Evolutionary conservation across 2,888 invertebrate genomes (phyloP).

Genomic region (Opisthograptis luteolata): DNA sequence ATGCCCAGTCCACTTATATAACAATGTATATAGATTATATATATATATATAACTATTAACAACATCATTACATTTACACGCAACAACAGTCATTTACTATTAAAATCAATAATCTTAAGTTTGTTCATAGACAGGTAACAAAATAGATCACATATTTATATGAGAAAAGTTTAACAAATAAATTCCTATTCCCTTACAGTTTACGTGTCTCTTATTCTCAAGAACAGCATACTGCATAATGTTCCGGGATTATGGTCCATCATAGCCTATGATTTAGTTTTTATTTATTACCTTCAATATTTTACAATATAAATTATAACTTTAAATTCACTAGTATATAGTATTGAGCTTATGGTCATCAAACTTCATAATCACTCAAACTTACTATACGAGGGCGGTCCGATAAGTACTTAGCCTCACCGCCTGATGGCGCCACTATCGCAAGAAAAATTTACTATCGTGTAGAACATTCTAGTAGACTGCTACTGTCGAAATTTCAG

Average conservation of each 20-base stretch:
- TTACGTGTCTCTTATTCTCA: background rate
- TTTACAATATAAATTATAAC: background rate
- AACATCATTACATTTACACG: slow-evolving; percentile 41
- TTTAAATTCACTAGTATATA: too few species aligned
- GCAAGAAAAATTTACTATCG: too few species aligned
- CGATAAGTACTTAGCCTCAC: too few species aligned
- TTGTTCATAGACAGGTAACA: slow-evolving; percentile 28
- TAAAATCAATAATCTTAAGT: slow-evolving; percentile 23
- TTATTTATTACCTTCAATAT: background rate
- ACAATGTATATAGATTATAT: slow-evolving; percentile 36
- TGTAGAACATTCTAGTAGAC: too few species aligned
- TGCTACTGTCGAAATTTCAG: too few species aligned
- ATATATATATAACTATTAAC: slow-evolving; percentile 47
- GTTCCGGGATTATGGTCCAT: background rate
- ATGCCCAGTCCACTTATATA: slow-evolving; percentile 60
- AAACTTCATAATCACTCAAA: too few species aligned
- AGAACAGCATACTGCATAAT: background rate
- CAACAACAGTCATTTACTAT: slow-evolving; percentile 34
- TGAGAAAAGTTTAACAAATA: slow-evolving; percentile 5
- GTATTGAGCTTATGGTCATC: too few species aligned
- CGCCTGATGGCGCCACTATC: too few species aligned
- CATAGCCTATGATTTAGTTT: background rate
- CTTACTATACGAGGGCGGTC: too few species aligned
- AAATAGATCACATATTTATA: slow-evolving; percentile 12
- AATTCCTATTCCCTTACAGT: background rate